A percentile compares a stretch with the other conserved stretches of the same genome.
Evolutionary conservation across 2,797 vertebrate species (phyloP).

Genomic region (Sparus aurata): DNA sequence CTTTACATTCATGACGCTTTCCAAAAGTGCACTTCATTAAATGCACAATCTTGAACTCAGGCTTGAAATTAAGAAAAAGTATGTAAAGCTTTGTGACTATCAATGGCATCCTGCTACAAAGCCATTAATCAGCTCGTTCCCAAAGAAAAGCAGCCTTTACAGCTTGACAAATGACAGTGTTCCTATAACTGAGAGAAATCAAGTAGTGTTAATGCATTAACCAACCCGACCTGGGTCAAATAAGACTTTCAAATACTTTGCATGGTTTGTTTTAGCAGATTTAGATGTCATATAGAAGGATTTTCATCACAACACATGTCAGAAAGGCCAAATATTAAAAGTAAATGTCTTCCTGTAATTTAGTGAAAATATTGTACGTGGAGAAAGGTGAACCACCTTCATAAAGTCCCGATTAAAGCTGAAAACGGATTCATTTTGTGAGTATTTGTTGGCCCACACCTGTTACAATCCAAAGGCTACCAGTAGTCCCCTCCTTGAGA

Average conservation of each 20-base stretch:
- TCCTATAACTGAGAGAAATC: slow-evolving; percentile 14
- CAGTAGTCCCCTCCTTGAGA: slow-evolving; percentile 7
- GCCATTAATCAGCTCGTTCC: slow-evolving; percentile 2
- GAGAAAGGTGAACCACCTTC: slow-evolving; percentile 20
- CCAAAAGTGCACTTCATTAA: slow-evolving; percentile 81
- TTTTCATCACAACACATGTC: slow-evolving; percentile 2
- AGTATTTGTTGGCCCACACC: slow-evolving; percentile 31
- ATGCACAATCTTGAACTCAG: slow-evolving; percentile 76
- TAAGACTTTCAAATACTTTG: slow-evolving; percentile 15
- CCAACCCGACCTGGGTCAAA: slow-evolving; percentile 26
- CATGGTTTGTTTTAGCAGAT: slow-evolving; percentile 19
- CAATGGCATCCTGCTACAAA: slow-evolving; percentile 16
- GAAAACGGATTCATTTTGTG: slow-evolving; percentile 15
- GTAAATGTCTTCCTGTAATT: slow-evolving; percentile 37
- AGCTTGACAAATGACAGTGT: slow-evolving; percentile 5
- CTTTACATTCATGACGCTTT: slow-evolving; percentile 84
- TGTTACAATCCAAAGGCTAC: slow-evolving; percentile 30
- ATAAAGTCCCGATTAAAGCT: slow-evolving; percentile 33
- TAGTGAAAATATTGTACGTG: slow-evolving; percentile 9
- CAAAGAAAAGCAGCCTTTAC: background rate
- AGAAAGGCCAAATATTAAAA: slow-evolving; percentile 45
- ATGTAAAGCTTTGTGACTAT: slow-evolving; percentile 61
- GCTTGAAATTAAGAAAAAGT: slow-evolving; percentile 47
- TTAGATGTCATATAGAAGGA: slow-evolving; percentile 15
- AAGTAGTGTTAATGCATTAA: slow-evolving; percentile 27